Evolutionary conservation across 2,888 invertebrate species (phyloP), one percentile per base, ranked within the genome.

Genomic region (Drosophila maculinotata): DNA sequence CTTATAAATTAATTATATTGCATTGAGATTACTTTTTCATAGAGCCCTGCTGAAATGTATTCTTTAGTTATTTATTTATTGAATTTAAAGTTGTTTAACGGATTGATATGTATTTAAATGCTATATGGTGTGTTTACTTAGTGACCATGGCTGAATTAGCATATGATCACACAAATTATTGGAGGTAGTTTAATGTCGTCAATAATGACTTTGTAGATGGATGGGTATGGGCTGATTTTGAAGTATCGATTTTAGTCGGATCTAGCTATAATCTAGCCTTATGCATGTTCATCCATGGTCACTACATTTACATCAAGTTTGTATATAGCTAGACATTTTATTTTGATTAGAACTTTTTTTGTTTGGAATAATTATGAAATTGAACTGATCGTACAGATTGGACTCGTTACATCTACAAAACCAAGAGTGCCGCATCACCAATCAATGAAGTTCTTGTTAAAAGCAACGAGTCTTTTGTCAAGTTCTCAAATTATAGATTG

Each of bases 1-100:
- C 41, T 26, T 38, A 39, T 30, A 49, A 66, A 76, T n/a, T 76
- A 74, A 76, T 74, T 76, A 58, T 74, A 52, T 72, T 76, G 56
- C 63, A 67, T 63, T 67, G 67, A 57, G 58, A 71, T 66, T 63
- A 53, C 10, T 17, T 53, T 59, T 12, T 12, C 8, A 6, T 9
- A 5, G 57, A 57, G 53, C 47, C 60, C 51, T 33, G 36, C 42
- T 6, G 3, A 25, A 30, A 47, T 63, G 35, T n/a, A 45, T 45
- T 67, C 35, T 10, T 17, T 12, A 41, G 23, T 23, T 23, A 15
- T n/a, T 26, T 7, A 5, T 23, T 12, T 4, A 1, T 30, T 30
- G 8, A 28, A 33, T 14, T 14, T 33, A 12, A 14, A 8, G 12
- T 17, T 28, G 12, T 17, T 28, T 7, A 14, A 15, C 28, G 4